phyloP scores from a whole-genome alignment of 2,797 vertebrate genomes.

The Triplophysa bombifrons region DNA sequence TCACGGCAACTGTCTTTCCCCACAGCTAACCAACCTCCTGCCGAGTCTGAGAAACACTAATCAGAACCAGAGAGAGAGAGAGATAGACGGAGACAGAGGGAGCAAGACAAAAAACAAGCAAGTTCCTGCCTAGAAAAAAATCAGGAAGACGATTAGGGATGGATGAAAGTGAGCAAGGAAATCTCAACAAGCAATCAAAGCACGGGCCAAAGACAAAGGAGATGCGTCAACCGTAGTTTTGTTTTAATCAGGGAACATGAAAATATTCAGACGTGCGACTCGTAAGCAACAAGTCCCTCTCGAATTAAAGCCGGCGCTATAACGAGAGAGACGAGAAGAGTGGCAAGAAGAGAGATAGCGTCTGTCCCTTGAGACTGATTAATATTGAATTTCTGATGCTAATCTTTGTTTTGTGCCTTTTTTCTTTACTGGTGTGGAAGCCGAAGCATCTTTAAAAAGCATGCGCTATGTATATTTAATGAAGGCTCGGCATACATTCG shows the following conservation, averaged over 20 bases:
- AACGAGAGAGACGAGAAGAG: slow-evolving; percentile 42
- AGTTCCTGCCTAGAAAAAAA: slow-evolving; percentile 18
- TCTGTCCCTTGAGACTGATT: slow-evolving; percentile 82
- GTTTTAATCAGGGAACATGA: slow-evolving; percentile 78
- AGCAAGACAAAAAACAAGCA: slow-evolving; percentile 22
- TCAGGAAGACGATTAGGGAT: slow-evolving; percentile 61
- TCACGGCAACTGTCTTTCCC: slow-evolving; percentile 43
- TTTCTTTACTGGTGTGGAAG: slow-evolving; percentile 57
- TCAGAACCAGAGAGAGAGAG: slow-evolving; percentile 31
- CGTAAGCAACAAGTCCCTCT: slow-evolving; percentile 68
- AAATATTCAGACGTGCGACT: slow-evolving; percentile 73
- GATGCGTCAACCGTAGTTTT: slow-evolving; percentile 60
- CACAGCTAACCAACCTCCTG: slow-evolving; percentile 44
- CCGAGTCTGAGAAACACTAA: slow-evolving; percentile 44
- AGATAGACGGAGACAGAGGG: slow-evolving; percentile 2
- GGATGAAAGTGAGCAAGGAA: slow-evolving; percentile 62
- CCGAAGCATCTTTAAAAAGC: slow-evolving; percentile 58
- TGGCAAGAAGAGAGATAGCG: slow-evolving; percentile 29
- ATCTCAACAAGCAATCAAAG: slow-evolving; percentile 73
- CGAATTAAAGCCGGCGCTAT: slow-evolving; percentile 73
- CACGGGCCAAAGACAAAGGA: slow-evolving; percentile 45
- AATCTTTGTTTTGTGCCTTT: slow-evolving; percentile 79
- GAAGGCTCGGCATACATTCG: slow-evolving; percentile 79
- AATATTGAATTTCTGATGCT: slow-evolving; percentile 83
- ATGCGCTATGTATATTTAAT: slow-evolving; percentile 80